These are phyloP conservation scores for Phytoseiulus persimilis DNA, from an alignment of 2,888 invertebrate genomes.

Conservation along the genomic window DNA sequence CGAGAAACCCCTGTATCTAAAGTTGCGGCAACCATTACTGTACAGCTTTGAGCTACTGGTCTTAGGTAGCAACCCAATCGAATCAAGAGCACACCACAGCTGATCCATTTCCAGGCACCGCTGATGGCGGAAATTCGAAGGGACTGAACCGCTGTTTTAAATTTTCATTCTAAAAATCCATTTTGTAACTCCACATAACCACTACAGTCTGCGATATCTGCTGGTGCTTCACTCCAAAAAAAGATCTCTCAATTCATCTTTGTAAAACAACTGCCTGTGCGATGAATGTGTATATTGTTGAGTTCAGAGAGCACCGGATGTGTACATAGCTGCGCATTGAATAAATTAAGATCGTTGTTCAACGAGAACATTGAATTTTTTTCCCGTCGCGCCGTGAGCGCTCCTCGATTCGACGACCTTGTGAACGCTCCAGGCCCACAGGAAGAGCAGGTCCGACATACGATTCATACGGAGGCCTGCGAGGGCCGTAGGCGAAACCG, in stretches of 20 bases:
- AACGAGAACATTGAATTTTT: too few relatives aligned
- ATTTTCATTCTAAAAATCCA: too few relatives aligned
- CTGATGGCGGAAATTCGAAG: too few relatives aligned
- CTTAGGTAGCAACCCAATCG: not conserved
- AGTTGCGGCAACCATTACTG: slow-evolving; percentile 11
- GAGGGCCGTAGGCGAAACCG: too few relatives aligned
- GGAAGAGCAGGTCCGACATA: too few relatives aligned
- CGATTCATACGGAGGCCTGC: too few relatives aligned
- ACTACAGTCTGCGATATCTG: not conserved
- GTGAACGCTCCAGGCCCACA: too few relatives aligned
- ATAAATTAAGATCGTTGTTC: not conserved
- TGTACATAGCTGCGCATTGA: not conserved
- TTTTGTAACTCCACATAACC: not conserved
- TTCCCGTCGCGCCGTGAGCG: too few relatives aligned
- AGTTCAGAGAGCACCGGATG: not conserved
- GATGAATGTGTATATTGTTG: not conserved
- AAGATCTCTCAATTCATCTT: not conserved
- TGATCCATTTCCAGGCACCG: too few relatives aligned
- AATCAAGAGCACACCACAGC: too few relatives aligned
- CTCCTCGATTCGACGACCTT: too few relatives aligned
- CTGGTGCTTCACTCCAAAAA: not conserved
- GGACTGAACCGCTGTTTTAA: not conserved
- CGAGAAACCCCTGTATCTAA: not conserved
- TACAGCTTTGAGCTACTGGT: slow-evolving; percentile 7
- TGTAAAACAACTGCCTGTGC: not conserved